Percentiles rank a stretch among this genome's conserved stretches.
Conservation (phyloP, 2,797 vertebrate genomes). For the Onychomys arenicola region DNA sequence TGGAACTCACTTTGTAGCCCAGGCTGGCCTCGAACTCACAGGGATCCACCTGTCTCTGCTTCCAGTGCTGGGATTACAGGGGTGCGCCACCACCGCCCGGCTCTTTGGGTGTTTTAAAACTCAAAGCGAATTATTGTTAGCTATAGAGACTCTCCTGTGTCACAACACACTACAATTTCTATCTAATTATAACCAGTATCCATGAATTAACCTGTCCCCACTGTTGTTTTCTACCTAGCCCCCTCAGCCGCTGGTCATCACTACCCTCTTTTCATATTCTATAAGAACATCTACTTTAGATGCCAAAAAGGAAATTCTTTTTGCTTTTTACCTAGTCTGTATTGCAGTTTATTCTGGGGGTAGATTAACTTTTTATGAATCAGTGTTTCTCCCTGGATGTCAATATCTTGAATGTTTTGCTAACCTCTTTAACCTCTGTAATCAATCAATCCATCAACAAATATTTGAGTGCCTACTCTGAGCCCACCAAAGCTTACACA, state of each 20-base stretch:
- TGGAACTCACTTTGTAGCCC: too few relatives aligned
- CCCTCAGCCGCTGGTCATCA: background rate
- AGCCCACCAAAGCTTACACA: conserved; percentile 42
- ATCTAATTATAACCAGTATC: background rate
- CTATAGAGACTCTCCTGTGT: background rate
- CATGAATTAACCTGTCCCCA: background rate
- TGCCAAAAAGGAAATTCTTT: background rate
- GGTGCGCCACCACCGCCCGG: too few relatives aligned
- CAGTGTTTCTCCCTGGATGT: background rate
- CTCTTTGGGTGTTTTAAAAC: background rate
- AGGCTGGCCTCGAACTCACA: too few relatives aligned
- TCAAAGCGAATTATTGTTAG: background rate
- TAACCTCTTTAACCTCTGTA: conserved; percentile 53
- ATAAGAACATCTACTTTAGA: background rate
- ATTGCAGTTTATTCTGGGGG: background rate
- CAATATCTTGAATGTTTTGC: conserved; percentile 63
- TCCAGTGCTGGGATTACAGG: too few relatives aligned
- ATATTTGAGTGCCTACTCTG: conserved; percentile 63
- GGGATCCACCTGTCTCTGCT: too few relatives aligned
- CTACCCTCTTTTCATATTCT: background rate
- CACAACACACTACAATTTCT: background rate
- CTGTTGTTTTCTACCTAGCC: background rate
- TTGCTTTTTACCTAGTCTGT: background rate
- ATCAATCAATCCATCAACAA: conserved; percentile 64
- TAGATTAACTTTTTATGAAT: conserved; percentile 23